A percentile compares a stretch with the other conserved stretches of the same genome.
phyloP scores from a whole-genome alignment of 2,113 vertebrate genomes.

The Eudyptes chrysolophus region DNA sequence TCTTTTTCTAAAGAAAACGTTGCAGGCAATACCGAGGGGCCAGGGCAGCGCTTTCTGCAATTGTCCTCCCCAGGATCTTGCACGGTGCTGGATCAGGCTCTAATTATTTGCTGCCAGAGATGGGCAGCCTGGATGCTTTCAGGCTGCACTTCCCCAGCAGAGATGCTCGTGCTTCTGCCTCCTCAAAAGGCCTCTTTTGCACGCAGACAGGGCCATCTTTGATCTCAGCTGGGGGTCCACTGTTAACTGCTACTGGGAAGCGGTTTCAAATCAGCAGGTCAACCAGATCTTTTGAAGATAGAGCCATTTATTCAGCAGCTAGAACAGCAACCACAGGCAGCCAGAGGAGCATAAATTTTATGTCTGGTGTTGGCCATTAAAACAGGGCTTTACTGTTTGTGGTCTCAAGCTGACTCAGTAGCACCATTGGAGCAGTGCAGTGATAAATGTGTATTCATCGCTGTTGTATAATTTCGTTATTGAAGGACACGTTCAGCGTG shows the following conservation, averaged over 20 bases:
- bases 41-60: background rate
- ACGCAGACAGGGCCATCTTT: background rate
- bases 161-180: background rate
- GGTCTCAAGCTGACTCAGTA: slow-evolving; percentile 30
- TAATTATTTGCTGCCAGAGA: background rate
- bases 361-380: slow-evolving; percentile 41
- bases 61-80: background rate
- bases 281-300: slow-evolving; percentile 54
- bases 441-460: background rate
- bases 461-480: background rate
- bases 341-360: slow-evolving; percentile 40
- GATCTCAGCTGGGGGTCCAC: slow-evolving; percentile 27
- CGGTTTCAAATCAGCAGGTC: slow-evolving; percentile 51
- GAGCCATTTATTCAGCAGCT: slow-evolving; percentile 52
- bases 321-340: slow-evolving; percentile 43
- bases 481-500: background rate
- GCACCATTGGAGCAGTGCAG: background rate
- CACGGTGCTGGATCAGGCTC: background rate
- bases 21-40: accelerated
- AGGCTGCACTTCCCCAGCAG: background rate
- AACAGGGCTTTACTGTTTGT: slow-evolving; percentile 39
- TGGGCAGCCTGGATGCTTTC: background rate
- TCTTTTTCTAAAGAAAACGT: background rate
- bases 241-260: slow-evolving; percentile 36
- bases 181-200: slow-evolving; percentile 14